phyloP scores from a whole-genome alignment of 1,140 invertebrate species.

The Drosophila ohnishii region DNA sequence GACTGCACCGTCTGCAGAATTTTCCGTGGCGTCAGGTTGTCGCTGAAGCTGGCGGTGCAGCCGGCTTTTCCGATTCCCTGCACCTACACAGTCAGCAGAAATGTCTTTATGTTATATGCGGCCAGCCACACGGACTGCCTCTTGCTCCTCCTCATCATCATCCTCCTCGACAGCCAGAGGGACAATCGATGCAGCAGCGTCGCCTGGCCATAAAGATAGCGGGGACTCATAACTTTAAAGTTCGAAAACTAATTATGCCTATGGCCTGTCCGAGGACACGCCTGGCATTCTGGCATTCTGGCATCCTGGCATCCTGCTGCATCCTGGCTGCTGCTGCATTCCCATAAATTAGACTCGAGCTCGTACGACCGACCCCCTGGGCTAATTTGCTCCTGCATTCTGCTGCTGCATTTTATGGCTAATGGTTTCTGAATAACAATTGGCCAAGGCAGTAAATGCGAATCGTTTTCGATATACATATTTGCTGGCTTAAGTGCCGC shows the following conservation, averaged over 20 bases:
- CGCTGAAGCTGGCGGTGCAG: constrained; percentile 54
- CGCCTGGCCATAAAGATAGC: constrained; percentile 76
- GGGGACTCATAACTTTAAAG: constrained; percentile 77
- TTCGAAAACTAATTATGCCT: constrained; percentile 82
- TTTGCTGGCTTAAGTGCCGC: constrained; percentile 77
- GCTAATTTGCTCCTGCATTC: constrained; percentile 70
- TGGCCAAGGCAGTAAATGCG: constrained; percentile 26
- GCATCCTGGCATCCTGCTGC: neutral
- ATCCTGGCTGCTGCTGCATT: constrained; percentile 51
- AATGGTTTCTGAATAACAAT: constrained; percentile 78
- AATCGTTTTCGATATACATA: constrained; percentile 53
- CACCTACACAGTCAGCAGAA: constrained; percentile 75
- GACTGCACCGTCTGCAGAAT: constrained; percentile 47
- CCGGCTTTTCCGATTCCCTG: constrained; percentile 60
- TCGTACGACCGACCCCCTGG: constrained; percentile 3
- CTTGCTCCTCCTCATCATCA: neutral
- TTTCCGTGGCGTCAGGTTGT: constrained; percentile 74
- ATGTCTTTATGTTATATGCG: constrained; percentile 50
- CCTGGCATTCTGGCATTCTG: constrained; percentile 1
- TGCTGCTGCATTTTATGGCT: constrained; percentile 77
- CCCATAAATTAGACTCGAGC: constrained; percentile 69
- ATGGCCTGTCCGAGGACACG: constrained; percentile 54
- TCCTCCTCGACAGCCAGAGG: neutral
- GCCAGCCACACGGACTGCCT: constrained; percentile 48
- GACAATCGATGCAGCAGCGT: constrained; percentile 21